A percentile compares a stretch with the other conserved stretches of the same genome.
Conservation (phyloP, 2,888 invertebrate species). For the Pseudoips prasinana region DNA sequence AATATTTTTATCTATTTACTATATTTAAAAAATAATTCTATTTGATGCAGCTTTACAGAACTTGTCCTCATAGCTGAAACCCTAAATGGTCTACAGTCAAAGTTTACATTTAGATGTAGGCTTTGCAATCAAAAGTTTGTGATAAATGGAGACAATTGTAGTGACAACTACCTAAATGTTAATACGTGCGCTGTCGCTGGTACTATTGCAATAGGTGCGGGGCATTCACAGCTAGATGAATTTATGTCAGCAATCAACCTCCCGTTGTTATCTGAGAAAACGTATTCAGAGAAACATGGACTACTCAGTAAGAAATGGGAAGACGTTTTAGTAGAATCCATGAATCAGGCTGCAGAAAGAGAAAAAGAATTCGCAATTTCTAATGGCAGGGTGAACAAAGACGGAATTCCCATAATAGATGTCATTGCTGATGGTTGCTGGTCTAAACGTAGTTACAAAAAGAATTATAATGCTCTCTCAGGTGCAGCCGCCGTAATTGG, state of each 20-base stretch:
- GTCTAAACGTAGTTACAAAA: background rate
- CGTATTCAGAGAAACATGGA: background rate
- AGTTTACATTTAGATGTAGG: conserved; percentile 1
- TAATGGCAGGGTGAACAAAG: conserved; percentile 3
- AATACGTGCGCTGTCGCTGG: conserved; percentile 2
- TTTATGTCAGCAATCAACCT: background rate
- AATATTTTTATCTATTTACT: no score
- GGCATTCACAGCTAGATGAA: conserved; percentile 2
- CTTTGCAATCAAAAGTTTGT: conserved; percentile 1
- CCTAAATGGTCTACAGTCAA: conserved; percentile 4
- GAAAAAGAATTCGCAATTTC: conserved; percentile 3
- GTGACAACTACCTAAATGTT: background rate
- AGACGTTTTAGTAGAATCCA: background rate
- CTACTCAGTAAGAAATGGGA: background rate
- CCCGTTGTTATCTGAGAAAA: background rate
- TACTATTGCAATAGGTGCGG: background rate
- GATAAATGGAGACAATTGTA: no score
- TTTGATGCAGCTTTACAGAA: conserved; percentile 4
- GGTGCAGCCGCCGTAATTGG: conserved; percentile 2
- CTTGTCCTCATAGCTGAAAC: conserved; percentile 5
- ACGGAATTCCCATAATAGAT: conserved; percentile 6
- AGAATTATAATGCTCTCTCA: conserved; percentile 1
- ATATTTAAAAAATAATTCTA: no score
- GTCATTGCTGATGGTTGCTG: conserved; percentile 2
- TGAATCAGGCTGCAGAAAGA: conserved; percentile 1